These are phyloP conservation scores for Propithecus coquereli DNA, from an alignment of 2,113 vertebrate species.

Conservation along the genomic window DNA sequence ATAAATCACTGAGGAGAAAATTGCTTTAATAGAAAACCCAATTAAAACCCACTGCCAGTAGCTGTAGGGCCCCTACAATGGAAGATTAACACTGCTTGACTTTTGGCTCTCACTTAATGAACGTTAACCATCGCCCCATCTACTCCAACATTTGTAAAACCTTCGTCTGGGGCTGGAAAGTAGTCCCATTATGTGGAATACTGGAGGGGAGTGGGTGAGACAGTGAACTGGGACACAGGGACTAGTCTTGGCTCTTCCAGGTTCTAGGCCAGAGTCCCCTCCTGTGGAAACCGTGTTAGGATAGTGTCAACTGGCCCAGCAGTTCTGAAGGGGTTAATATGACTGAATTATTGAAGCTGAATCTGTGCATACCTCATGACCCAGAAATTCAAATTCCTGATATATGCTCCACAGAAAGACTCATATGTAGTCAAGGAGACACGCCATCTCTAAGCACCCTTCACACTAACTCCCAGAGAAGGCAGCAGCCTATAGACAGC, in stretches of 20 bases:
- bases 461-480: neutral
- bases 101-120: slow-evolving; percentile 70
- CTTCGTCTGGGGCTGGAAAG: neutral
- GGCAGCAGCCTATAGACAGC: neutral
- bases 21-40: slow-evolving; percentile 65
- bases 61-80: slow-evolving; percentile 39
- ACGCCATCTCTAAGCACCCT: neutral
- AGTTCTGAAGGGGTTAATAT: neutral
- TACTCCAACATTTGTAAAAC: neutral
- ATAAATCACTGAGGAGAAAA: slow-evolving; percentile 68
- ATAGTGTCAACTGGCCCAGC: neutral
- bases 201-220: neutral
- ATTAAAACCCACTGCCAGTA: slow-evolving; percentile 58
- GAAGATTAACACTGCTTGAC: slow-evolving; percentile 35
- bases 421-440: neutral
- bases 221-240: neutral
- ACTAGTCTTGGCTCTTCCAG: neutral
- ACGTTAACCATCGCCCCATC: slow-evolving; percentile 57
- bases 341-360: neutral
- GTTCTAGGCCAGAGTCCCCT: neutral
- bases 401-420: neutral
- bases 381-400: neutral
- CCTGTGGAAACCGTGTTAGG: neutral
- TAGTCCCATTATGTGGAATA: neutral
- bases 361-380: neutral